Percentiles rank a stretch among this genome's conserved stretches.
These are phyloP conservation scores for Pristionchus entomophagus DNA, from an alignment of 2,888 invertebrate genomes.

Conservation along the genomic window DNA sequence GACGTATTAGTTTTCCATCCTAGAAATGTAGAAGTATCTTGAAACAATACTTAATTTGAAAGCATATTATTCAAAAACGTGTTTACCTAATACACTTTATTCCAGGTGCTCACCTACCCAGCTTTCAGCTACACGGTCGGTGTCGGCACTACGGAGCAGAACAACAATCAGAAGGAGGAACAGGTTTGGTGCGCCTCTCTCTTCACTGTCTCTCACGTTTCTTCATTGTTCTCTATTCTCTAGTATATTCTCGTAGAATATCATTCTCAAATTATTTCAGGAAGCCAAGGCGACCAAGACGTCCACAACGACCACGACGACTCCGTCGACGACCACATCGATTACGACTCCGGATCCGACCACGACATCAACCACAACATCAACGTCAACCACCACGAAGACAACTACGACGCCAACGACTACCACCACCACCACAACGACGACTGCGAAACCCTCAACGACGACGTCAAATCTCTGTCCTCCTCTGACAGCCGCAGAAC, in stretches of 20 bases:
- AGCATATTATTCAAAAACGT: no score
- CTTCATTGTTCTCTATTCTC: no score
- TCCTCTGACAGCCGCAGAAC: no score
- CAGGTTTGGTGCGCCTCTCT: background rate
- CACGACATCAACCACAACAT: background rate
- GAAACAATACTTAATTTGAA: no score
- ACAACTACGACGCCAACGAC: no score
- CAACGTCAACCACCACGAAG: background rate
- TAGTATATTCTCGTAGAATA: no score
- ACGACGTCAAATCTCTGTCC: no score
- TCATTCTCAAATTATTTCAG: background rate
- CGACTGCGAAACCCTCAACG: no score
- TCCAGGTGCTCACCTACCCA: slow-evolving; percentile 29
- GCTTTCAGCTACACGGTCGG: slow-evolving; percentile 42
- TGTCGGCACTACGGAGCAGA: slow-evolving; percentile 35
- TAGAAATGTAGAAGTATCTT: no score
- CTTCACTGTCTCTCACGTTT: background rate
- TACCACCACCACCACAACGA: no score
- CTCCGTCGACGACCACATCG: background rate
- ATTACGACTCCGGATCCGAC: background rate
- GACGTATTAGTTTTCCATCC: no score
- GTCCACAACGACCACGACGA: background rate
- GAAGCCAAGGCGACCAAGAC: background rate
- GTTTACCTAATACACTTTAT: no score
- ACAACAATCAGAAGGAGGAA: background rate